Evolutionary conservation across 2,888 invertebrate species (phyloP).

Genomic region (Prostheceraeus crozeri): DNA sequence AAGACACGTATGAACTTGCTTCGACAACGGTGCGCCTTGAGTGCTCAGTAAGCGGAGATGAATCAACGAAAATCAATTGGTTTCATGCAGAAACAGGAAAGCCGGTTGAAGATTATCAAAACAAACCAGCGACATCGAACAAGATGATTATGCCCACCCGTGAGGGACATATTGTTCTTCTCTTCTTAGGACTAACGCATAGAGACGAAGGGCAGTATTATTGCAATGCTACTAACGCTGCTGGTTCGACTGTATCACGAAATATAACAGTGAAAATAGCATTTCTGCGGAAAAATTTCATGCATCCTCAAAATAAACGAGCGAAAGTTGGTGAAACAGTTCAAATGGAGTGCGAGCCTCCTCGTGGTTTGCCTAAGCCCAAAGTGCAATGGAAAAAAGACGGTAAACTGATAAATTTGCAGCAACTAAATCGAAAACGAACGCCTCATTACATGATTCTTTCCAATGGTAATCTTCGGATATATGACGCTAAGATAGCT

Average conservation of each 20-base stretch:
- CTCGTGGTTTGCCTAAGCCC: slow-evolving; percentile 33
- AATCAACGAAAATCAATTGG: too few species aligned
- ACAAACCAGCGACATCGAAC: slow-evolving; percentile 30
- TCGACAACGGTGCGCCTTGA: too few species aligned
- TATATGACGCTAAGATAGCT: slow-evolving; percentile 29
- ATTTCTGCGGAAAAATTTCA: slow-evolving; percentile 32
- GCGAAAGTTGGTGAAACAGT: slow-evolving; percentile 36
- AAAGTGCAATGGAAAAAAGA: slow-evolving; percentile 27
- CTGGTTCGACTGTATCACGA: slow-evolving; percentile 26
- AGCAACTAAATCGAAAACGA: too few species aligned
- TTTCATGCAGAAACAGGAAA: too few species aligned
- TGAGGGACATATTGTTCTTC: too few species aligned
- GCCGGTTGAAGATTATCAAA: slow-evolving; percentile 37
- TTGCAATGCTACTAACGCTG: slow-evolving; percentile 33
- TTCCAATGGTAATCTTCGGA: slow-evolving; percentile 28
- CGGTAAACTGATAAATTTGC: background rate
- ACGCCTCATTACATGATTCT: slow-evolving; percentile 29
- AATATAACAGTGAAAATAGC: slow-evolving; percentile 33
- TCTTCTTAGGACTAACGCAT: slow-evolving; percentile 6
- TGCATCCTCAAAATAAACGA: slow-evolving; percentile 23
- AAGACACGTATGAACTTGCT: too few species aligned
- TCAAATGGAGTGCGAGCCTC: slow-evolving; percentile 34
- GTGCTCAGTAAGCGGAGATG: too few species aligned
- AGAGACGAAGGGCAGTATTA: slow-evolving; percentile 34
- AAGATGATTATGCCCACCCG: slow-evolving; percentile 12